Evolutionary conservation across 2,797 vertebrate genomes (phyloP).

Genomic region (Pangasius sanitwongsei): DNA sequence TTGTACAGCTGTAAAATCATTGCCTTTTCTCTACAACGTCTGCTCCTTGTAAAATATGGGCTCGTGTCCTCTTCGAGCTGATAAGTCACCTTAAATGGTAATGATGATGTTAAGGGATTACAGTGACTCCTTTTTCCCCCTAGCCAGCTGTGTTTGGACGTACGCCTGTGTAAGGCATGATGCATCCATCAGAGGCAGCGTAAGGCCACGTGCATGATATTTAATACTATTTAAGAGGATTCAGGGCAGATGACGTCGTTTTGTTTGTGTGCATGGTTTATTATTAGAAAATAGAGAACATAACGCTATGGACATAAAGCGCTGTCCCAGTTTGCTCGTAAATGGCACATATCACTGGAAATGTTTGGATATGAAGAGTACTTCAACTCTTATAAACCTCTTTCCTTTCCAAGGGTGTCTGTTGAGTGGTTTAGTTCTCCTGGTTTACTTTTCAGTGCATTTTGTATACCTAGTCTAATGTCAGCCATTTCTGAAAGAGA

Average conservation of each 20-base stretch:
- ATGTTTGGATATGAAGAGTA: conserved; percentile 6
- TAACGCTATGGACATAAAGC: not conserved
- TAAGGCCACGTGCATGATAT: conserved; percentile 64
- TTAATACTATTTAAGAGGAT: conserved; percentile 78
- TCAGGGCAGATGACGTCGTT: conserved; percentile 71
- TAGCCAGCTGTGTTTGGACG: conserved; percentile 49
- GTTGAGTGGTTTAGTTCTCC: not conserved
- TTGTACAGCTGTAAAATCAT: conserved; percentile 15
- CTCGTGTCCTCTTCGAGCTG: conserved; percentile 20
- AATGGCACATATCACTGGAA: not conserved
- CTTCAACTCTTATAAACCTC: conserved; percentile 4
- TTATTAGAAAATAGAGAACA: conserved; percentile 65
- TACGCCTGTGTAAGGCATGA: conserved; percentile 55
- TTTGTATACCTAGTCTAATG: not conserved
- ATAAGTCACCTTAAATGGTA: conserved; percentile 50
- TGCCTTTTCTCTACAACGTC: conserved; percentile 14
- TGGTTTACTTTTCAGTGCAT: not conserved
- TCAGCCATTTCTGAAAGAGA: not conserved
- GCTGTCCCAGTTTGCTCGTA: conserved; percentile 17
- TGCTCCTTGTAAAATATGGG: conserved; percentile 36
- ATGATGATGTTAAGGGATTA: conserved; percentile 48
- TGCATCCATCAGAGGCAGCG: conserved; percentile 58
- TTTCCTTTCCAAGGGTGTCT: not conserved
- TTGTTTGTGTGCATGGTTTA: conserved; percentile 70
- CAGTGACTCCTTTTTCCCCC: conserved; percentile 42